Conservation (phyloP, 1,140 invertebrate genomes). For the Trachelipus rathkii region DNA sequence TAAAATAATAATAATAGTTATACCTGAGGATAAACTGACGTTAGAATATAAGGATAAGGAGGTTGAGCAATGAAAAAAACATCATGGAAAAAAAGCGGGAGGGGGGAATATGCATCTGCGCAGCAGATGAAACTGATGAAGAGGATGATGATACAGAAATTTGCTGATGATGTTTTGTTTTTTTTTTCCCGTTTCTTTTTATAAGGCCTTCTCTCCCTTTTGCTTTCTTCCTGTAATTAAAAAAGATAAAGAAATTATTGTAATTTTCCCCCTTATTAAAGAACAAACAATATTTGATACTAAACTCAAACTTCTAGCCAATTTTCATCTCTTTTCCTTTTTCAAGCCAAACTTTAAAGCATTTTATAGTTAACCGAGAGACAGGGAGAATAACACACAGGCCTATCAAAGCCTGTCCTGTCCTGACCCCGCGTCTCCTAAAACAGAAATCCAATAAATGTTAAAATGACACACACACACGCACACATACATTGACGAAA, state of each 20-base stretch:
- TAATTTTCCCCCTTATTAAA: neutral
- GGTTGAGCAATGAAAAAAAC: neutral
- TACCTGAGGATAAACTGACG: conserved; percentile 9
- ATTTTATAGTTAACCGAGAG: no score
- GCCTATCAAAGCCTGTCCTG: no score
- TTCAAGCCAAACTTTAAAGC: no score
- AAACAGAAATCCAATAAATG: no score
- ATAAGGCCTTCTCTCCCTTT: neutral
- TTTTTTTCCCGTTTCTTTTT: conserved; percentile 3
- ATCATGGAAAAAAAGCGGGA: no score
- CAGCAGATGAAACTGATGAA: neutral
- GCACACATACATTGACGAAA: no score
- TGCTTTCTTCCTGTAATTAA: neutral
- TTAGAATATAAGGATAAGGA: neutral
- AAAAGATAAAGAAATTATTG: neutral
- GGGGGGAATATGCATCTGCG: neutral
- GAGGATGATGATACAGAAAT: neutral
- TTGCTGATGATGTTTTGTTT: neutral
- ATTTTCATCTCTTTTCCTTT: no score
- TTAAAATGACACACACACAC: no score
- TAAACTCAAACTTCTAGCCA: no score
- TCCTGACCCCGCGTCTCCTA: no score
- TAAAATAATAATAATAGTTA: no score
- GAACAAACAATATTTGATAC: neutral
- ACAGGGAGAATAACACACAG: no score